phyloP scores from a whole-genome alignment of 2,888 invertebrate genomes.

The Drosophila prolongata region DNA sequence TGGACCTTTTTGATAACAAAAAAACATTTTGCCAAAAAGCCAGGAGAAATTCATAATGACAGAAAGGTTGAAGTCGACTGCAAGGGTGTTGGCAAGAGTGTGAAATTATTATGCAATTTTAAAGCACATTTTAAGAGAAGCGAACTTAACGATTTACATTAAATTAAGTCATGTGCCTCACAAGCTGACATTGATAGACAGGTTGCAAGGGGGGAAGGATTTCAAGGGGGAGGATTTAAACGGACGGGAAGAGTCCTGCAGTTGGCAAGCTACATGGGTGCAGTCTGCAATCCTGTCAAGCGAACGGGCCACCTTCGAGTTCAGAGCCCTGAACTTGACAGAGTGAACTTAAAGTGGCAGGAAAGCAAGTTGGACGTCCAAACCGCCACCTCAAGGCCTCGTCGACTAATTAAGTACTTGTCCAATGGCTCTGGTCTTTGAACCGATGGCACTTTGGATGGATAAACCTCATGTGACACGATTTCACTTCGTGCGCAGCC shows the following conservation, averaged over 20 bases:
- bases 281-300: constrained; percentile 32
- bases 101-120: too few relatives aligned
- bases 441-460: constrained; percentile 18
- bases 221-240: background rate
- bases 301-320: constrained; percentile 2
- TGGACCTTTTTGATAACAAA: constrained; percentile 19
- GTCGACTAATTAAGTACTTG: constrained; percentile 43
- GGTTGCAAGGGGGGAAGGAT: background rate
- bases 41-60: background rate
- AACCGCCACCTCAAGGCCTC: constrained; percentile 12
- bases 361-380: constrained; percentile 18
- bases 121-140: too few relatives aligned
- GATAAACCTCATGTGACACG: too few relatives aligned
- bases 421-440: constrained; percentile 18
- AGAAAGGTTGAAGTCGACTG: background rate
- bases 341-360: constrained; percentile 37
- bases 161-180: constrained; percentile 18
- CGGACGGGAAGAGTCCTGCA: constrained; percentile 11
- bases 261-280: constrained; percentile 29
- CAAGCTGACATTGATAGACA: constrained; percentile 34
- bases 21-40: constrained; percentile 7
- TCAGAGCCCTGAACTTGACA: constrained; percentile 28
- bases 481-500: constrained; percentile 11
- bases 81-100: background rate
- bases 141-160: too few relatives aligned